Conservation (phyloP, 2,888 invertebrate genomes). For the Netelia inedita region DNA sequence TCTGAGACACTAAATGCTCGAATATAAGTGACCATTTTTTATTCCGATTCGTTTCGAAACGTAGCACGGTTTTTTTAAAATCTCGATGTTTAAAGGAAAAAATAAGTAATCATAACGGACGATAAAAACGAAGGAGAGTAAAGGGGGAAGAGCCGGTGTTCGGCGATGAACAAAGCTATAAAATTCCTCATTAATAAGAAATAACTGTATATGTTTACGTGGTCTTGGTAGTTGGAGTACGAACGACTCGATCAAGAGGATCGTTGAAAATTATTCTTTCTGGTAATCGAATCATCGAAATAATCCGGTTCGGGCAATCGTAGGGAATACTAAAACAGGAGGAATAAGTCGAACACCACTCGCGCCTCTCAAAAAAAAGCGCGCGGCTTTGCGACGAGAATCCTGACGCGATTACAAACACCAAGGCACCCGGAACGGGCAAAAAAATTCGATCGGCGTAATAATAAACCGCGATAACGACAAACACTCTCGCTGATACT, state of each 20-base stretch:
- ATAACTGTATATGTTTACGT: background rate
- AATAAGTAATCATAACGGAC: no score
- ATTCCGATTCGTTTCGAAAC: conserved; percentile 24
- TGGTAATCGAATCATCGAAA: conserved; percentile 26
- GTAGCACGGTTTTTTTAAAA: no score
- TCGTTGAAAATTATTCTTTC: conserved; percentile 28
- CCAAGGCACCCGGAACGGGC: no score
- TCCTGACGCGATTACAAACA: background rate
- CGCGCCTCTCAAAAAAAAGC: background rate
- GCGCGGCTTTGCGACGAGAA: background rate
- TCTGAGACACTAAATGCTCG: no score
- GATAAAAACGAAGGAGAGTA: background rate
- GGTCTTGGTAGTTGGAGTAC: background rate
- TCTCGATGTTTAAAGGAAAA: no score
- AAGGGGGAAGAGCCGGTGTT: background rate
- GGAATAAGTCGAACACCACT: background rate
- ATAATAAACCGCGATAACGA: no score
- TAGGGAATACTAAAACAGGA: background rate
- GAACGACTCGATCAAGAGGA: conserved; percentile 8
- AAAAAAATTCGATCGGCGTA: no score
- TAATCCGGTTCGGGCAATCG: background rate
- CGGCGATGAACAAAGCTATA: background rate
- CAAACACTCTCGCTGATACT: background rate
- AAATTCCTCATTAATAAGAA: conserved; percentile 16
- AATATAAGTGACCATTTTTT: no score